Percentiles rank a stretch among this genome's conserved stretches.
These are phyloP conservation scores for Thermophis baileyi DNA, from an alignment of 2,113 vertebrate genomes.

Conservation along the genomic window DNA sequence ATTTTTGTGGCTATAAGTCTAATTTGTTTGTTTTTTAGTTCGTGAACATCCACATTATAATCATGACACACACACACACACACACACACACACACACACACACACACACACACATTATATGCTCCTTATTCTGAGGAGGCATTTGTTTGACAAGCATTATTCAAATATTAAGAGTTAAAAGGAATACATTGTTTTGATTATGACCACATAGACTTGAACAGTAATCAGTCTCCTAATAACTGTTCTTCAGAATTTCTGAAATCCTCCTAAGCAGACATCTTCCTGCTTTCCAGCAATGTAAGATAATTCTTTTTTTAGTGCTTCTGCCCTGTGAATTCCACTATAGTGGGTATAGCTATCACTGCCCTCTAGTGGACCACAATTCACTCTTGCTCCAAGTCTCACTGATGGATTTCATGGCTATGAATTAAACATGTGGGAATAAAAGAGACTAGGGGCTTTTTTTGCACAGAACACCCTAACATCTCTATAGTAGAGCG, in stretches of 20 bases:
- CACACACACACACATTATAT: too few relatives aligned
- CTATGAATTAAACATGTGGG: not conserved
- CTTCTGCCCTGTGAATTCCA: not conserved
- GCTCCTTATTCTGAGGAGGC: not conserved
- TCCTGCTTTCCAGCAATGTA: not conserved
- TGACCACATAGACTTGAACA: not conserved
- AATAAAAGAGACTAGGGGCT: not conserved
- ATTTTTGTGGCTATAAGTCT: not conserved
- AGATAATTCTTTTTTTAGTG: not conserved
- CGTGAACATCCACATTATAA: not conserved
- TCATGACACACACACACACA: too few relatives aligned
- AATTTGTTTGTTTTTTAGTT: not conserved
- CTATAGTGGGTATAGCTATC: not conserved
- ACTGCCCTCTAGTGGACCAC: conserved; percentile 19
- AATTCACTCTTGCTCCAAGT: not conserved
- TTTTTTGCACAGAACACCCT: conserved; percentile 15
- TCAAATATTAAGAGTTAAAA: not conserved
- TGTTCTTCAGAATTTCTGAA: not conserved
- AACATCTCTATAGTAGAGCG: conserved; percentile 1
- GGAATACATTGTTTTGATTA: not conserved
- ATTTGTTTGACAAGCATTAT: not conserved
- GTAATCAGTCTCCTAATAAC: not conserved
- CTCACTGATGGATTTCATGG: not conserved
- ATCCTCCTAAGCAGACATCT: not conserved
- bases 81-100: too few relatives aligned